Conservation (phyloP, 2,888 invertebrate genomes). For the Chrysolina oricalcia region DNA sequence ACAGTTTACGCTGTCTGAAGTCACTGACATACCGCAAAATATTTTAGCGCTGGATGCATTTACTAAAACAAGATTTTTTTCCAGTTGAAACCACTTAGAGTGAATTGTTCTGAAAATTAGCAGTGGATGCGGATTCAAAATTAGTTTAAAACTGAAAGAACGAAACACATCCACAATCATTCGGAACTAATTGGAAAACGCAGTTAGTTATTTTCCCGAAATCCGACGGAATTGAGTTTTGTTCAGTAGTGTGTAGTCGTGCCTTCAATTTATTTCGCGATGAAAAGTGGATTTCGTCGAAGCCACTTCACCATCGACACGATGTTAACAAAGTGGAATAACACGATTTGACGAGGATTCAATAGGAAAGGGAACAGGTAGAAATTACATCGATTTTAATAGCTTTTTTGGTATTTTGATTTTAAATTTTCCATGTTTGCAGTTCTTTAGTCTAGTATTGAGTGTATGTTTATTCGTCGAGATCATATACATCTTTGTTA, state of each 20-base stretch:
- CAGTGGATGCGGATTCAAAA: neutral
- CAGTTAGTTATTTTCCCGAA: neutral
- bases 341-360: neutral
- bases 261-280: neutral
- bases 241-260: neutral
- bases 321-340: constrained; percentile 2
- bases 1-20: no score
- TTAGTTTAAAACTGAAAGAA: neutral
- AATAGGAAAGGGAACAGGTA: neutral
- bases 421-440: no score
- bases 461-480: no score
- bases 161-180: neutral
- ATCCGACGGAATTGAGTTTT: constrained; percentile 1
- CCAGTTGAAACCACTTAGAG: neutral
- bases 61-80: neutral
- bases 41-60: neutral
- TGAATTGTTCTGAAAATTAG: neutral
- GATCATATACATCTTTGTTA: no score
- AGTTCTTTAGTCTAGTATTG: no score
- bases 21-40: neutral
- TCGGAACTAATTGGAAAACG: constrained; percentile 1
- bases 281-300: neutral
- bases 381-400: neutral
- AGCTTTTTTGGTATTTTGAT: no score
- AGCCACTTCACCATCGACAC: neutral